Conservation (phyloP, 2,888 invertebrate species). For the Boloria euphrosyne region DNA sequence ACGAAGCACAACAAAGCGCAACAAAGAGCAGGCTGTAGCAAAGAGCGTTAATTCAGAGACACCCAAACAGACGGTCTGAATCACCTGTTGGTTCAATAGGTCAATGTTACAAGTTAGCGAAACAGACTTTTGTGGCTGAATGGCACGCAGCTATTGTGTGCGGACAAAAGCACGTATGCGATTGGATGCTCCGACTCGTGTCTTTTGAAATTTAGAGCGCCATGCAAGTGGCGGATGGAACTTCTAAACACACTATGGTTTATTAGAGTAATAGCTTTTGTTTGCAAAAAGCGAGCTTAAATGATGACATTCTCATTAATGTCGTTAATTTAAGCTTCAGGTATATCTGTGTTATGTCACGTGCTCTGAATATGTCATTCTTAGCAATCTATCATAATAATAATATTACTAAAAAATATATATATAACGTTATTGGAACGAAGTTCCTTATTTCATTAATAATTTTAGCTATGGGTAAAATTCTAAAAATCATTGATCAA, state of each 20-base stretch:
- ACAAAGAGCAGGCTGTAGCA: conserved; percentile 36
- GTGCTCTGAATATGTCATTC: too few relatives aligned
- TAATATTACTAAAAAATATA: too few relatives aligned
- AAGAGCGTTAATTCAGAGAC: conserved; percentile 67
- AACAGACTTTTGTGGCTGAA: conserved; percentile 78
- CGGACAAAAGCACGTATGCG: conserved; percentile 75
- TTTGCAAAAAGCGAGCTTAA: not conserved
- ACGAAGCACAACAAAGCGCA: conserved; percentile 28
- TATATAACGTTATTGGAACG: too few relatives aligned
- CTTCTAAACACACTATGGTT: not conserved
- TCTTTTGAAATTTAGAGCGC: conserved; percentile 20
- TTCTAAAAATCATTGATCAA: not conserved
- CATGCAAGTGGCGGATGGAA: conserved; percentile 8
- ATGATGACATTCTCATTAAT: not conserved
- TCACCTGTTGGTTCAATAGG: conserved; percentile 80
- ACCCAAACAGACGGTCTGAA: conserved; percentile 76
- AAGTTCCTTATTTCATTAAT: too few relatives aligned
- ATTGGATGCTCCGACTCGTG: conserved; percentile 59
- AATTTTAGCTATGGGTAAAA: too few relatives aligned
- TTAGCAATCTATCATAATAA: too few relatives aligned
- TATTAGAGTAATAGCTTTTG: not conserved
- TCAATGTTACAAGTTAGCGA: conserved; percentile 80
- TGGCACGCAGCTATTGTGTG: conserved; percentile 66
- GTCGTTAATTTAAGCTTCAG: too few relatives aligned
- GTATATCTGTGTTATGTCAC: too few relatives aligned